Evolutionary conservation across 2,888 invertebrate species (phyloP).

Genomic region (Achlya flavicornis): DNA sequence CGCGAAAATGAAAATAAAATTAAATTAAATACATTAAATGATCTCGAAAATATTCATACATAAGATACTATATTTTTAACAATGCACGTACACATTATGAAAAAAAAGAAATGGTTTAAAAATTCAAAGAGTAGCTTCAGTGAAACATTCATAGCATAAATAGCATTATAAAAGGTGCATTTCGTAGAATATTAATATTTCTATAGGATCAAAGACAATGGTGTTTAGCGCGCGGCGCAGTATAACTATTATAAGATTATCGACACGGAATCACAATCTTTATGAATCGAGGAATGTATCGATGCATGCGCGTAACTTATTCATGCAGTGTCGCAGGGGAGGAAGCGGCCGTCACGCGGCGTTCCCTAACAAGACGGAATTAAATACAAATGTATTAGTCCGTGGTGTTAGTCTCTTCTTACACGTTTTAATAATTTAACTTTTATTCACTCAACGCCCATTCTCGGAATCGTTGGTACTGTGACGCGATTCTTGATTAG

Average conservation of each 20-base stretch:
- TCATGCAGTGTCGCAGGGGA: slow-evolving; percentile 65
- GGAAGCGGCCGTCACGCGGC: slow-evolving; percentile 73
- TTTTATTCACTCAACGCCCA: slow-evolving; percentile 65
- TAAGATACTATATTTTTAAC: not conserved
- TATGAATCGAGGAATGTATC: slow-evolving; percentile 42
- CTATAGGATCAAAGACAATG: slow-evolving; percentile 16
- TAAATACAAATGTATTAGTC: slow-evolving; percentile 74
- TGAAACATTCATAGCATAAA: slow-evolving; percentile 1
- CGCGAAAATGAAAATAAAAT: too few relatives aligned
- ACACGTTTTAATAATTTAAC: slow-evolving; percentile 68
- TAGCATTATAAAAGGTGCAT: too few relatives aligned
- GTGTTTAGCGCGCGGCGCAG: slow-evolving; percentile 14
- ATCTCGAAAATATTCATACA: not conserved
- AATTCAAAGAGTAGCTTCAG: not conserved
- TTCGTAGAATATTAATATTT: not conserved
- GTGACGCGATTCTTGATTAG: slow-evolving; percentile 72
- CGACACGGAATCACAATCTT: slow-evolving; percentile 24
- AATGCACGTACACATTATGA: not conserved
- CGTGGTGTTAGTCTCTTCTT: slow-evolving; percentile 53
- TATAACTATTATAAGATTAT: slow-evolving; percentile 29
- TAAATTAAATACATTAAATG: too few relatives aligned
- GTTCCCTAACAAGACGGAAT: slow-evolving; percentile 73
- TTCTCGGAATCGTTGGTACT: slow-evolving; percentile 62
- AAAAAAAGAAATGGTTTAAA: slow-evolving; percentile 3
- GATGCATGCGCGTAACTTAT: slow-evolving; percentile 54